Conservation (phyloP, 2,888 invertebrate genomes). For the Cephus rjabovi region DNA sequence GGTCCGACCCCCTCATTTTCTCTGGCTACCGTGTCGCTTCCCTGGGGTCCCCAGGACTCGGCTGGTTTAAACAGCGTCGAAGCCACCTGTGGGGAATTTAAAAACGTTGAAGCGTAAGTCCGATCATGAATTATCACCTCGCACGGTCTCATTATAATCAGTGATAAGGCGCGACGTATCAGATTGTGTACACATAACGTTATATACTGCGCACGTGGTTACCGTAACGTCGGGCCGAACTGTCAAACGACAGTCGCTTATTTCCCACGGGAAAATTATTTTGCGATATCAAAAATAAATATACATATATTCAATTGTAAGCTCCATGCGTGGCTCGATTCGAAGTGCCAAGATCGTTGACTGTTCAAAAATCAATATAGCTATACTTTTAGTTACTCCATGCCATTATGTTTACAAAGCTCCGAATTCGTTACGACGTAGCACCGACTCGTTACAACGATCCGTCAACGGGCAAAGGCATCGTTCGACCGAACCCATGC, state of each 20-base stretch:
- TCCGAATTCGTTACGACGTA: background rate
- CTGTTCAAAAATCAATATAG: background rate
- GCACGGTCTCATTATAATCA: background rate
- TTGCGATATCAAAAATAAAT: background rate
- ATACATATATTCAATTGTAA: background rate
- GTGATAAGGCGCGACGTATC: background rate
- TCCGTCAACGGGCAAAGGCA: background rate
- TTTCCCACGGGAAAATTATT: background rate
- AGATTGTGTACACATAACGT: background rate
- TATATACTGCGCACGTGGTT: background rate
- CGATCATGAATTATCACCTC: background rate
- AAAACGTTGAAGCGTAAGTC: background rate
- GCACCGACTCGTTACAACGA: background rate
- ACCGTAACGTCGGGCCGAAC: background rate
- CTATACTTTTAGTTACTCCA: accelerated
- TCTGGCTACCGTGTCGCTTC: background rate
- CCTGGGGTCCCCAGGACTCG: background rate
- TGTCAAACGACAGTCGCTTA: background rate
- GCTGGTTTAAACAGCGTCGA: background rate
- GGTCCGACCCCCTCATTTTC: background rate
- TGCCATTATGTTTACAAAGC: background rate
- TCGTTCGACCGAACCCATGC: background rate
- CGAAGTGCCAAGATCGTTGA: background rate
- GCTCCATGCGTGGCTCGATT: background rate
- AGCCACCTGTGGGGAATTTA: background rate